Conservation (phyloP, 2,113 vertebrate genomes). For the Neolamprologus longior region DNA sequence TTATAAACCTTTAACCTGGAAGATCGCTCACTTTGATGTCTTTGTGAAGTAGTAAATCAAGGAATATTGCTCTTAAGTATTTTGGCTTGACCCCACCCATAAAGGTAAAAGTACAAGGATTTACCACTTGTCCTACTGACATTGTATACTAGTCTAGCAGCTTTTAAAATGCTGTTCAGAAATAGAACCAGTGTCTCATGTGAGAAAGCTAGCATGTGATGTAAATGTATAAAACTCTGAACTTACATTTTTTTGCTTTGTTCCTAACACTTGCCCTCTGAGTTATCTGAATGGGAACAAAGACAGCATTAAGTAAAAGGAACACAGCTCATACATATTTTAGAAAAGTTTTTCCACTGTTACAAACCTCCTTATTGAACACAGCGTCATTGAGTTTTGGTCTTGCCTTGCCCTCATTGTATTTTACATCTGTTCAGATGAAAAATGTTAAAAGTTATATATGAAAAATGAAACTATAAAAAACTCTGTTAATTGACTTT, state of each 20-base stretch:
- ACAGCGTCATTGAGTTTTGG: constrained; percentile 67
- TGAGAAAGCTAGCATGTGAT: not conserved
- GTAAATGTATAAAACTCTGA: not conserved
- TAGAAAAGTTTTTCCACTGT: not conserved
- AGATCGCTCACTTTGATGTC: not conserved
- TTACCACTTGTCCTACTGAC: not conserved
- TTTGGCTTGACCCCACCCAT: not conserved
- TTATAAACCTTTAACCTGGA: not conserved
- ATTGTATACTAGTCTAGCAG: not conserved
- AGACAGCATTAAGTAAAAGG: not conserved
- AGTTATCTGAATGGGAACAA: constrained; percentile 3
- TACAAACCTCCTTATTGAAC: constrained; percentile 63
- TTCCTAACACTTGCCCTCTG: constrained; percentile 61
- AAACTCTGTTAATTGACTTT: not conserved
- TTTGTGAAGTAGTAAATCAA: not conserved
- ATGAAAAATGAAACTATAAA: not conserved
- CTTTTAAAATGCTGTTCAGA: not conserved
- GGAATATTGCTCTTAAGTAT: not conserved
- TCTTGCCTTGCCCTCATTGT: constrained; percentile 59
- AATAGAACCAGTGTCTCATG: not conserved
- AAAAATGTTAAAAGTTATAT: not conserved
- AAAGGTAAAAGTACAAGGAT: not conserved
- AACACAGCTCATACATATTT: not conserved
- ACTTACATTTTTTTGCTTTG: constrained; percentile 59
- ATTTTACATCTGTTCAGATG: constrained; percentile 50